These are phyloP conservation scores for Andrena dorsata DNA, from an alignment of 2,888 invertebrate species.

Conservation along the genomic window DNA sequence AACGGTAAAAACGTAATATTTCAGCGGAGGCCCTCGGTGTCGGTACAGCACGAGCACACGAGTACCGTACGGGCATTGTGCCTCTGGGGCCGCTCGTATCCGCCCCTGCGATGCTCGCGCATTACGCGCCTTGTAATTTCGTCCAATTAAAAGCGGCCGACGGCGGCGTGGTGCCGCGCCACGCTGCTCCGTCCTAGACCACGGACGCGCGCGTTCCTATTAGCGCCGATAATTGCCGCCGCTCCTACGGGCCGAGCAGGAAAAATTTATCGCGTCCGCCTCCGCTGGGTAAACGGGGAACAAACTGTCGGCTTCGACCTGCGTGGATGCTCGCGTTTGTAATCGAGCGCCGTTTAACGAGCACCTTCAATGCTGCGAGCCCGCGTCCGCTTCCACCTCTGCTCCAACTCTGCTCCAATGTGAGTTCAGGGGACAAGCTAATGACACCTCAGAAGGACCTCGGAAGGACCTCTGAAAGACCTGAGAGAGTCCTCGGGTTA, in stretches of 20 bases:
- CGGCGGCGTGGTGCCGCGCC: slow-evolving; percentile 52
- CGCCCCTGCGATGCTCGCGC: slow-evolving; percentile 70
- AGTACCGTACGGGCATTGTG: slow-evolving; percentile 50
- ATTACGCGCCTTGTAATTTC: slow-evolving; percentile 79
- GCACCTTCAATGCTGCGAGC: slow-evolving; percentile 21
- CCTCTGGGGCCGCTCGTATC: slow-evolving; percentile 28
- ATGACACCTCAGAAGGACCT: background rate
- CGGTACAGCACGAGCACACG: slow-evolving; percentile 35
- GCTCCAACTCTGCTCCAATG: background rate
- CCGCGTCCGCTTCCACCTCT: background rate
- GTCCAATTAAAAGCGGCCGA: slow-evolving; percentile 75
- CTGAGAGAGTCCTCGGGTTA: no score
- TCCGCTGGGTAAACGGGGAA: slow-evolving; percentile 30
- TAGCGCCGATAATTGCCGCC: slow-evolving; percentile 68
- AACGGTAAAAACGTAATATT: slow-evolving; percentile 71
- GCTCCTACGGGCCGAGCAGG: slow-evolving; percentile 8
- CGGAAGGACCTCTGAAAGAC: no score
- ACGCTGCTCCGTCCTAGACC: slow-evolving; percentile 42
- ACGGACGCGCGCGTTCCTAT: slow-evolving; percentile 49
- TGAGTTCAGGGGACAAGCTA: slow-evolving; percentile 28
- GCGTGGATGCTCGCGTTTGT: slow-evolving; percentile 30
- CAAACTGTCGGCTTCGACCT: slow-evolving; percentile 15
- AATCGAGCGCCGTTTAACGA: slow-evolving; percentile 53
- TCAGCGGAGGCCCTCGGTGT: slow-evolving; percentile 43
- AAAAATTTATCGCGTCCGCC: slow-evolving; percentile 55